Base-by-base conservation (phyloP, 2,113 vertebrate genomes). In the Australoheros scitulus region DNA sequence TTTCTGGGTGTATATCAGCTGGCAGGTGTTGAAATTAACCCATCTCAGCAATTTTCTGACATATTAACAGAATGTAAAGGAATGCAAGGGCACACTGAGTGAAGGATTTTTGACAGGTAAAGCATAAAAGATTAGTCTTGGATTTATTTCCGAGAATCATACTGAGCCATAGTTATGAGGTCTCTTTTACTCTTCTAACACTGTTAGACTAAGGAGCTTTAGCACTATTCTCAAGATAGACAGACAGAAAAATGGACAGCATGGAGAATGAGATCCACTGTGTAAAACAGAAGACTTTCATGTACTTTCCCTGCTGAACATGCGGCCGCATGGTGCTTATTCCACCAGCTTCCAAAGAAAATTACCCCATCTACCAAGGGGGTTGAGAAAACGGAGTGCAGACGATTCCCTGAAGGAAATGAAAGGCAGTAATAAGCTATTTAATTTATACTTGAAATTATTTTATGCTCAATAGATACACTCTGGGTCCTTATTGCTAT, bases 371-470 rank as follows among this genome's bases (percentile, higher is more conserved):
- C 90, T 91, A 92, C 91, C 92, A 91, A 88, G 89, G 86, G 90
- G 90, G 81, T 84, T 61, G 77, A 86, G 90, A 91, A 94, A 93
- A 91, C 92, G 87, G 77, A 89, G 88, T 47, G 78, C 78, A 79
- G 75, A 91, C 24, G 87, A 93, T 88, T 93, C 93, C 94, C 94
- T 92, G 64, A 90, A 94, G 93, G 93, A 95, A 95, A 93, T 87
- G 91, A 93, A 94, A 94, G 92, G 90, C 93, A 94, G 93, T 95
- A 96, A 96, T 96, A 95, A 95, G 94, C 94, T 96, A 93, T 96
- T 96, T 96, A 96, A 96, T 96, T 96, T 94, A 95, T 90, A 94
- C 93, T 96, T 93, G 85, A 94, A 96, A 96, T 95, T 93, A 96
- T 96, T 95, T 95, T 94, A 95, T 94, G 93, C 95, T 95, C 93